Evolutionary conservation across 2,113 vertebrate genomes (phyloP).

Genomic region (Leptobrachium ailaonicum): DNA sequence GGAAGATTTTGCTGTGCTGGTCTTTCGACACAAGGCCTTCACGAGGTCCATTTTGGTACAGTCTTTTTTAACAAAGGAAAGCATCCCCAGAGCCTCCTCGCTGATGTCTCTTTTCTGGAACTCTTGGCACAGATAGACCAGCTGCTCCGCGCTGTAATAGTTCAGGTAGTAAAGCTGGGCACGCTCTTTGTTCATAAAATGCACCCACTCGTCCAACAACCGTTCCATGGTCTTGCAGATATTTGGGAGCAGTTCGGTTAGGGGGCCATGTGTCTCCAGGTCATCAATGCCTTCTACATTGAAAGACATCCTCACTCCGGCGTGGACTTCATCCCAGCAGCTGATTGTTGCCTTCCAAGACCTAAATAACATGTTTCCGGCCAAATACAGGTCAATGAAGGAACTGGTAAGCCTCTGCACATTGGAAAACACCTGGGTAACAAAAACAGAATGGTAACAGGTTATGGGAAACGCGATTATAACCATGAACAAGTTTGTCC

Average conservation of each 20-base stretch:
- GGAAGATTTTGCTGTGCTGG: rapidly evolving
- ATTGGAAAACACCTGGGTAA: conserved; percentile 74
- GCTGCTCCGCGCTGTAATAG: conserved; percentile 89
- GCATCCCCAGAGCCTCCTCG: conserved; percentile 80
- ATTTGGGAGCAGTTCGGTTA: conserved; percentile 69
- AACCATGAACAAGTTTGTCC: too few species aligned
- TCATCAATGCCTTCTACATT: conserved; percentile 53
- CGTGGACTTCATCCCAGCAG: conserved; percentile 59
- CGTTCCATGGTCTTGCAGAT: conserved; percentile 85
- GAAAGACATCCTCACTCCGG: conserved; percentile 77
- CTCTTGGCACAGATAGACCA: conserved; percentile 80
- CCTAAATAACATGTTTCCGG: conserved; percentile 89
- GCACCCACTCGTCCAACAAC: conserved; percentile 78
- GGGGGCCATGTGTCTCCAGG: conserved; percentile 66
- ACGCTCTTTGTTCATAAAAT: conserved; percentile 76
- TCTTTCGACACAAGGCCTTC: rapidly evolving
- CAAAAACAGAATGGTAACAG: too few species aligned
- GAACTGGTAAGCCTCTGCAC: conserved; percentile 81
- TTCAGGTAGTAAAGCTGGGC: conserved; percentile 81
- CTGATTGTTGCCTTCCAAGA: conserved; percentile 76
- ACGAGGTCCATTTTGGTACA: conserved; percentile 63
- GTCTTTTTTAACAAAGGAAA: conserved; percentile 78
- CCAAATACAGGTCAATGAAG: conserved; percentile 81
- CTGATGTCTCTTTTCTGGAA: conserved; percentile 60
- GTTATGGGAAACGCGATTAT: too few species aligned